Evolutionary conservation across 1,140 invertebrate genomes (phyloP).

Genomic region (Drosophila paulistorum): DNA sequence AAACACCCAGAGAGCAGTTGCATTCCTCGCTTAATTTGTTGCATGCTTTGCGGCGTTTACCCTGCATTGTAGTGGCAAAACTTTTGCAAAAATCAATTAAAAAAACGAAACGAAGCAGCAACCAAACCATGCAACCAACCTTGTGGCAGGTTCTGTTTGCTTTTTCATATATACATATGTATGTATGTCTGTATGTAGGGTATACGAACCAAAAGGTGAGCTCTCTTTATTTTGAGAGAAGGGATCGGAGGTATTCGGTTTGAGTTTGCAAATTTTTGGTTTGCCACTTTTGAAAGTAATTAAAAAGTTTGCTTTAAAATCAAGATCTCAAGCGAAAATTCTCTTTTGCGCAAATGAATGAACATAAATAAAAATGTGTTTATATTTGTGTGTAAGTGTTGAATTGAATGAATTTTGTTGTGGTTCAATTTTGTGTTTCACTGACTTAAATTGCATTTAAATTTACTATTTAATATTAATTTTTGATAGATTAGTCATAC

Average conservation of each 20-base stretch:
- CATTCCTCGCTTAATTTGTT: conserved; percentile 74
- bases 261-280: not conserved
- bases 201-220: conserved; percentile 46
- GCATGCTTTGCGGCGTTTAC: conserved; percentile 56
- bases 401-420: conserved; percentile 1
- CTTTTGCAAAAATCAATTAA: conserved; percentile 44
- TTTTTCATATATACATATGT: conserved; percentile 48
- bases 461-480: conserved; percentile 13
- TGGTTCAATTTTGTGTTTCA: not conserved
- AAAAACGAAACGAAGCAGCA: conserved; percentile 10
- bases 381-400: conserved; percentile 1
- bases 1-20: conserved; percentile 39
- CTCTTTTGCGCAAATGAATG: conserved; percentile 5
- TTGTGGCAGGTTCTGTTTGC: conserved; percentile 57
- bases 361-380: conserved; percentile 7
- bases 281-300: conserved; percentile 49
- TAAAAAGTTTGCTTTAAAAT: conserved; percentile 56
- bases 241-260: not conserved
- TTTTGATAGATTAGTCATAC: conserved; percentile 7
- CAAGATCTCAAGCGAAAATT: conserved; percentile 13
- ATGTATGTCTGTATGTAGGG: too few species aligned
- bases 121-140: conserved; percentile 25
- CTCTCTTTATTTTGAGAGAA: not conserved
- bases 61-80: conserved; percentile 35
- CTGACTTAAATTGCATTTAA: conserved; percentile 9